Percentiles rank a stretch among this genome's conserved stretches.
Conservation (phyloP, 2,113 vertebrate species). For the Sinocyclocheilus grahami region DNA sequence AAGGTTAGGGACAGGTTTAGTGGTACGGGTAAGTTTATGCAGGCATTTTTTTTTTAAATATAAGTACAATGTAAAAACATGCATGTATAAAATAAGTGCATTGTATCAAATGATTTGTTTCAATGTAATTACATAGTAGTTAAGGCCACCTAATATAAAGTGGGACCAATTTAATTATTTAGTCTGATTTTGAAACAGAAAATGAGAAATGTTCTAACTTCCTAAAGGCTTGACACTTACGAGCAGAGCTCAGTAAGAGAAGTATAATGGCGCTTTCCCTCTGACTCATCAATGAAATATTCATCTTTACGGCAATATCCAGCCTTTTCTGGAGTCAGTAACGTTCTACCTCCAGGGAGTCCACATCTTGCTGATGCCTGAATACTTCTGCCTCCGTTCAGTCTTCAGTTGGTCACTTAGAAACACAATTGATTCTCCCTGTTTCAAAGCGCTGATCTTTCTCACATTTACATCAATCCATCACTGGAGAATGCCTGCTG, state of each 20-base stretch:
- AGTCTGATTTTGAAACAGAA: neutral
- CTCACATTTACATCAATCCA: constrained; percentile 21
- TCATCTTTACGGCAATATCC: constrained; percentile 50
- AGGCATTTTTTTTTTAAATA: too few relatives aligned
- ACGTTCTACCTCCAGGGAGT: constrained; percentile 38
- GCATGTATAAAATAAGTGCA: too few relatives aligned
- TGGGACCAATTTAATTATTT: neutral
- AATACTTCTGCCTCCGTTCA: constrained; percentile 34
- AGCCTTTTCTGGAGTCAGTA: constrained; percentile 32
- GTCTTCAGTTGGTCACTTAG: constrained; percentile 16
- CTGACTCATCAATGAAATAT: constrained; percentile 44
- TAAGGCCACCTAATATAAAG: too few relatives aligned
- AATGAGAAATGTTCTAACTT: neutral
- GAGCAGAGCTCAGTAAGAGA: neutral
- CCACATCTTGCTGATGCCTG: constrained; percentile 32
- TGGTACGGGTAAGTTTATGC: too few relatives aligned
- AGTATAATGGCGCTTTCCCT: neutral
- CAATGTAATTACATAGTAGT: too few relatives aligned
- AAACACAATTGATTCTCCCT: constrained; percentile 30
- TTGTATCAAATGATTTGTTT: too few relatives aligned
- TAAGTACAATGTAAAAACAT: too few relatives aligned
- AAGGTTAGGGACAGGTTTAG: too few relatives aligned
- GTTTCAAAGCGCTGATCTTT: constrained; percentile 33
- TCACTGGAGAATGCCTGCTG: constrained; percentile 3
- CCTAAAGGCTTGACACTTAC: constrained; percentile 7